A percentile compares a stretch with the other conserved stretches of the same genome.
These are phyloP conservation scores for Irena cyanogastra DNA, from an alignment of 2,113 vertebrate genomes.

Conservation along the genomic window DNA sequence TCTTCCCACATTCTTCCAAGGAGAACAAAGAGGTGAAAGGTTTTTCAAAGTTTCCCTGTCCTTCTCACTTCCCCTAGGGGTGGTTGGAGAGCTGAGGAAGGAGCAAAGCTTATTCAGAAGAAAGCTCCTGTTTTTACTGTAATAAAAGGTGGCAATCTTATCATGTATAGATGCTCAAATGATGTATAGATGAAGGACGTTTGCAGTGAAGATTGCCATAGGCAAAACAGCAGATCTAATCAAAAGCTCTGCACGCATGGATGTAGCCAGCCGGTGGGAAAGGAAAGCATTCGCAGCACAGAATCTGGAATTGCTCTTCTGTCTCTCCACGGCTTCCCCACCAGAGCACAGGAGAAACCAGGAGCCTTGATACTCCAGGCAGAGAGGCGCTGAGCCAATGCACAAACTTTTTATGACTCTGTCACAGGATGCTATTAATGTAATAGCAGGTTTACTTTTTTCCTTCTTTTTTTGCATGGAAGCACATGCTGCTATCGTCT, in stretches of 20 bases:
- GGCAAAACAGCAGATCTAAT: conserved; percentile 76
- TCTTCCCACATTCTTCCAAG: conserved; percentile 18
- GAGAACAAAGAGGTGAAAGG: conserved; percentile 63
- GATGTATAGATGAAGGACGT: conserved; percentile 60
- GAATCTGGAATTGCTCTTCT: conserved; percentile 53
- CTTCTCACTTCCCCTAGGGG: conserved; percentile 57
- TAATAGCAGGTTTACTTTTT: background rate
- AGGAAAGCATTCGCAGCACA: conserved; percentile 30
- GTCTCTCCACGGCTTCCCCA: background rate
- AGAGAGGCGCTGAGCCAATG: background rate
- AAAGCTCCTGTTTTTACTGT: conserved; percentile 49
- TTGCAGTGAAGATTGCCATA: conserved; percentile 63
- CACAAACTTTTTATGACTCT: background rate
- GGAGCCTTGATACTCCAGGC: background rate
- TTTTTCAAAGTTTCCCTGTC: conserved; percentile 50
- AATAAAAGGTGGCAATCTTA: conserved; percentile 62
- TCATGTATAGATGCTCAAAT: conserved; percentile 34
- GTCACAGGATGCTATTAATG: background rate
- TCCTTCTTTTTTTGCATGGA: background rate
- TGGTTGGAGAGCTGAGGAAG: conserved; percentile 53
- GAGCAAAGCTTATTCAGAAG: conserved; percentile 55
- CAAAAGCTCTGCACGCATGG: conserved; percentile 62
- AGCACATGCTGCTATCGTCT: background rate
- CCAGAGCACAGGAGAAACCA: background rate
- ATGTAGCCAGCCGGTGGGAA: conserved; percentile 63